phyloP scores from a whole-genome alignment of 37 sponge, comb jelly and placozoan genomes.

The Aplysina aerophoba region DNA sequence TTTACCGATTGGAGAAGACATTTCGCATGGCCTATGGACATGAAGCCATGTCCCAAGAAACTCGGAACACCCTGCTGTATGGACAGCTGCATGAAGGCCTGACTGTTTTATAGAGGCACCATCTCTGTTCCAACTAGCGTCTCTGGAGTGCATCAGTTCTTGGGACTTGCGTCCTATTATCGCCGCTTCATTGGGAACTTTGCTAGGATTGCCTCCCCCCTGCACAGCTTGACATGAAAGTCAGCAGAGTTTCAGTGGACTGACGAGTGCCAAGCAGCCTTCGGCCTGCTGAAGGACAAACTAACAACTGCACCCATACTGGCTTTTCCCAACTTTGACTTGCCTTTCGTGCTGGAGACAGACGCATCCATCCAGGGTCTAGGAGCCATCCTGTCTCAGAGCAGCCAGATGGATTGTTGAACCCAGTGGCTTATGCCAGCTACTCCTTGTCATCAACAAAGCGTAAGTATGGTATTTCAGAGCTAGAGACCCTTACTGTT shows the following conservation, averaged over 20 bases:
- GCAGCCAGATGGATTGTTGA: slow-evolving; percentile 8
- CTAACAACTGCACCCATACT: slow-evolving; percentile 30
- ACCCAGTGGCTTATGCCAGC: slow-evolving; percentile 51
- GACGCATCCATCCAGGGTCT: slow-evolving; percentile 39
- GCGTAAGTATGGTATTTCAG: slow-evolving; percentile 39
- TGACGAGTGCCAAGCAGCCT: slow-evolving; percentile 14
- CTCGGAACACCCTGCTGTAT: too few species aligned
- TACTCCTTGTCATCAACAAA: slow-evolving; percentile 32
- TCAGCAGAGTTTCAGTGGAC: slow-evolving; percentile 12
- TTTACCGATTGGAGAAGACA: too few species aligned
- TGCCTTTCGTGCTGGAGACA: slow-evolving; percentile 40
- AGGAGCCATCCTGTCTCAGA: slow-evolving; percentile 35
- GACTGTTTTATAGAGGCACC: too few species aligned
- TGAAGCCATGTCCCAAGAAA: too few species aligned
- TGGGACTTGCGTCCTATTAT: slow-evolving; percentile 50
- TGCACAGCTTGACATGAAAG: slow-evolving; percentile 32
- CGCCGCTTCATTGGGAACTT: slow-evolving; percentile 25
- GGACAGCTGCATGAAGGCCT: too few species aligned
- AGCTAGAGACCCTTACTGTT: slow-evolving; percentile 46
- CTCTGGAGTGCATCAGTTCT: slow-evolving; percentile 25
- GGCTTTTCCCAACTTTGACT: slow-evolving; percentile 31
- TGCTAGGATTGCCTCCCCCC: slow-evolving; percentile 27
- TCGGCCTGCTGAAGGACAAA: slow-evolving; percentile 30
- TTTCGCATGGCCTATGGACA: too few species aligned
- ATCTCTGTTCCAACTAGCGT: slow-evolving; percentile 23